Conservation (phyloP, 2,888 invertebrate species). For the Tetragonula carbonaria region DNA sequence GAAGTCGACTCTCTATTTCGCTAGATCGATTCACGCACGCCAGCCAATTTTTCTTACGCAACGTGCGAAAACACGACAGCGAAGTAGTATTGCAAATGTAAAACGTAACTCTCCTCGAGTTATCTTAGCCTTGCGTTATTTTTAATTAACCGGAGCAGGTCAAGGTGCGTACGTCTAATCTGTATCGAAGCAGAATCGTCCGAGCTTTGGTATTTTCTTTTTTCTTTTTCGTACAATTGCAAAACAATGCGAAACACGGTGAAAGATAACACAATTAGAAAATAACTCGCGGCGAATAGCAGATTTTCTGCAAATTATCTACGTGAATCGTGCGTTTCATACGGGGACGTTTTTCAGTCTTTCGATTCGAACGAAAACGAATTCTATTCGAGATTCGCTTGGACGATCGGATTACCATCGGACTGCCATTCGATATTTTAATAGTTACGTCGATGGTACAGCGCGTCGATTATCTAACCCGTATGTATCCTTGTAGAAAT, state of each 20-base stretch:
- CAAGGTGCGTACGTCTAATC: conserved; percentile 37
- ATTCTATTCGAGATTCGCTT: conserved; percentile 48
- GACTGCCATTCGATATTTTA: conserved; percentile 49
- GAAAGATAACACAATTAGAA: too few relatives aligned
- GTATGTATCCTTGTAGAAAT: conserved; percentile 52
- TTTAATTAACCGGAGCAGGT: conserved; percentile 51
- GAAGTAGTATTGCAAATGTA: conserved; percentile 15
- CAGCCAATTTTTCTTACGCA: conserved; percentile 44
- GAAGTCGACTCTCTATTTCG: conserved; percentile 16
- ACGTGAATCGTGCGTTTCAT: background rate
- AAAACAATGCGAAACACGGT: background rate
- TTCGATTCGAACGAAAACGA: conserved; percentile 9
- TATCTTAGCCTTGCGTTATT: conserved; percentile 44
- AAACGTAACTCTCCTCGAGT: conserved; percentile 16
- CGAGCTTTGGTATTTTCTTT: background rate
- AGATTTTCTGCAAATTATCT: background rate
- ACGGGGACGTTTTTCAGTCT: background rate
- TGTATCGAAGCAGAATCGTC: background rate
- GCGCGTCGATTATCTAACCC: conserved; percentile 62
- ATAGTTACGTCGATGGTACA: conserved; percentile 53
- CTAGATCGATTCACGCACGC: background rate
- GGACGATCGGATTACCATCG: conserved; percentile 38
- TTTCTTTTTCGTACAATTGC: too few relatives aligned
- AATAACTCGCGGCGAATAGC: background rate
- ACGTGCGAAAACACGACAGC: background rate